Evolutionary conservation across 2,797 vertebrate species (phyloP).

Genomic region (Pelochelys cantorii): DNA sequence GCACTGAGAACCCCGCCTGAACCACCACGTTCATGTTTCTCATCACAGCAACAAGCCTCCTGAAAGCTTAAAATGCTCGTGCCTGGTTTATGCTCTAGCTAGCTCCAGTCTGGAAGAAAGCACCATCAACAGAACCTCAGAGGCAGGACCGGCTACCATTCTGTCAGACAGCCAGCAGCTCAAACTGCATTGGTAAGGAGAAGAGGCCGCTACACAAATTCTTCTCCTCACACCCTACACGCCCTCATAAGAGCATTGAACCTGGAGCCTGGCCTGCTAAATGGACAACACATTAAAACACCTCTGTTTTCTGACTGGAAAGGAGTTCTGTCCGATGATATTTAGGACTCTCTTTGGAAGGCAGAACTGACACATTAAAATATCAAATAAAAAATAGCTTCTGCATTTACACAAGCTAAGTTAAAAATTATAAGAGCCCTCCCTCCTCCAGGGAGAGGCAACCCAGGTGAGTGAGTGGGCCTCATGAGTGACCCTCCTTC

Average conservation of each 20-base stretch:
- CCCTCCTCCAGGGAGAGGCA: neutral
- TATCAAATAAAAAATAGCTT: neutral
- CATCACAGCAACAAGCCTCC: neutral
- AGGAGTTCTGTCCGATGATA: no score
- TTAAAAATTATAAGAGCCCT: neutral
- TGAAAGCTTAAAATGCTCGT: conserved; percentile 26
- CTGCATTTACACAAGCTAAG: neutral
- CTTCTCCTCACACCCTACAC: neutral
- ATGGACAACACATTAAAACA: no score
- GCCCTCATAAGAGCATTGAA: neutral
- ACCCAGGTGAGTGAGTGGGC: no score
- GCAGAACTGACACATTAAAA: neutral
- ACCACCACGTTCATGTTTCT: neutral
- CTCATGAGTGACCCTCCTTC: no score
- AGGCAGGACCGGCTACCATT: neutral
- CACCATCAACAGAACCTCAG: neutral
- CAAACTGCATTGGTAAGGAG: neutral
- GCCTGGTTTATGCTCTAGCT: conserved; percentile 28
- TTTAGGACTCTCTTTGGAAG: no score
- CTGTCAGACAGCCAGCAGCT: fast-evolving
- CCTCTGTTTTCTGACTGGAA: neutral
- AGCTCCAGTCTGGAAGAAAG: neutral
- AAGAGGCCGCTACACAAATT: neutral
- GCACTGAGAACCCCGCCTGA: neutral
- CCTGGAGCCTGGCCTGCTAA: neutral